Conservation (phyloP, 2,113 vertebrate species). For the Centropus unirufus region DNA sequence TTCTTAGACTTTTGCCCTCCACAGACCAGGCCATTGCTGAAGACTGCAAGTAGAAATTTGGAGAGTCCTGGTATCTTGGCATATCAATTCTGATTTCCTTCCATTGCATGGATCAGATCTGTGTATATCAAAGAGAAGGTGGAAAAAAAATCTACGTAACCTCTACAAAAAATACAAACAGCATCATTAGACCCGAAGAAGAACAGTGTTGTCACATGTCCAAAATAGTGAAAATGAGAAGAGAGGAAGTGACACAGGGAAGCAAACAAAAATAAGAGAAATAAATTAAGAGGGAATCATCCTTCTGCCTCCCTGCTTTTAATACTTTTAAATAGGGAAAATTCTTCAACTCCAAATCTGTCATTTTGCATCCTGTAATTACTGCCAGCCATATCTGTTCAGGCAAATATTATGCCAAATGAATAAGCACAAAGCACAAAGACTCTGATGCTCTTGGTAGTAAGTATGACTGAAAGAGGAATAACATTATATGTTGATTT, state of each 20-base stretch:
- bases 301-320: neutral
- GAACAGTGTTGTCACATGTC: neutral
- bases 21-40: neutral
- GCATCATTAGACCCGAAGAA: neutral
- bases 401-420: neutral
- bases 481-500: neutral
- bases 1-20: neutral
- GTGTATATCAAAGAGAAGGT: neutral
- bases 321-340: neutral
- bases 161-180: neutral
- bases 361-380: neutral
- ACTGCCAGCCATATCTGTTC: neutral
- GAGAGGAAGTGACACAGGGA: neutral
- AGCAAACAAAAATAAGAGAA: neutral
- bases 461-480: neutral
- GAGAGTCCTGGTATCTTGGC: neutral
- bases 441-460: neutral
- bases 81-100: neutral
- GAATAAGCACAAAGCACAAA: conserved; percentile 25
- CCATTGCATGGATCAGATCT: neutral
- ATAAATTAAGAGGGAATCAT: neutral
- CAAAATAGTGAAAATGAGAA: neutral
- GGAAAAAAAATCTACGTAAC: neutral
- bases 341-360: neutral
- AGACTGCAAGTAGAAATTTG: neutral